Percentiles rank a stretch among this genome's conserved stretches.
phyloP scores from a whole-genome alignment of 2,113 vertebrate species.

The Archocentrus centrarchus region DNA sequence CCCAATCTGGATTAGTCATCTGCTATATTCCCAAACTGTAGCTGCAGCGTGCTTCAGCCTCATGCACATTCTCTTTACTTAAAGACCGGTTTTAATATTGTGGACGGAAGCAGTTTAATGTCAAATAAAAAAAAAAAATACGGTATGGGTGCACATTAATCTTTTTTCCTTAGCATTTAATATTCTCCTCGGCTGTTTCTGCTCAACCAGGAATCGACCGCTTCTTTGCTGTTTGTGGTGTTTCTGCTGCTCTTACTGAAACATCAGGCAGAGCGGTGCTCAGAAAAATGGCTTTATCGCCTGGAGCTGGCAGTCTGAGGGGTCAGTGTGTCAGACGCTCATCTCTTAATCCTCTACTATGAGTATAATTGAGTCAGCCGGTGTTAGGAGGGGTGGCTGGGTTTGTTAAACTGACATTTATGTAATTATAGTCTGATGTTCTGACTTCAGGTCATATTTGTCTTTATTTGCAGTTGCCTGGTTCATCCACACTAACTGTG shows the following conservation, averaged over 20 bases:
- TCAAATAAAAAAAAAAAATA: neutral
- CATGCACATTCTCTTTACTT: neutral
- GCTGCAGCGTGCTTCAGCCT: neutral
- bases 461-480: neutral
- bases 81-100: neutral
- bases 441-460: neutral
- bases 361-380: neutral
- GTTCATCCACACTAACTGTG: slow-evolving; percentile 19
- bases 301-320: neutral
- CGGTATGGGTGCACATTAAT: fast-evolving
- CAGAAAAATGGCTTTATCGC: slow-evolving; percentile 17
- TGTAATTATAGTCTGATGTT: neutral
- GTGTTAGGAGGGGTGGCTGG: neutral
- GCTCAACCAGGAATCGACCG: fast-evolving
- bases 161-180: neutral
- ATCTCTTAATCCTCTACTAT: slow-evolving; percentile 28
- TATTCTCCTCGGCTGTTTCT: neutral
- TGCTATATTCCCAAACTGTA: slow-evolving; percentile 20
- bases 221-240: neutral
- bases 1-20: slow-evolving; percentile 60
- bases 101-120: neutral
- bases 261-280: neutral
- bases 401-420: neutral
- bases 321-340: slow-evolving; percentile 23
- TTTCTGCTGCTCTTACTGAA: neutral